Conservation (phyloP, 2,888 invertebrate species). For the Orthosia gothica region DNA sequence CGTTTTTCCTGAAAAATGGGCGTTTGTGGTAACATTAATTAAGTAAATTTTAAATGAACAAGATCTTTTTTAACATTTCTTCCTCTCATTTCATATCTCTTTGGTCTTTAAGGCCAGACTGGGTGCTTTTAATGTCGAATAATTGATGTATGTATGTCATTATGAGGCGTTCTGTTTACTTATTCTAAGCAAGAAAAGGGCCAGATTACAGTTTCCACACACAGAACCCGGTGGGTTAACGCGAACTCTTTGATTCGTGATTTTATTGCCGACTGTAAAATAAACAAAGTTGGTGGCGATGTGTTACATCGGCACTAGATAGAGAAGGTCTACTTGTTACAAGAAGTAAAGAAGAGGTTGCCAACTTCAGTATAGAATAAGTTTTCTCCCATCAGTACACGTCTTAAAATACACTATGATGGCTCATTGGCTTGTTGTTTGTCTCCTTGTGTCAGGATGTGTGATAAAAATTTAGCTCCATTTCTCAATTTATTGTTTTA, state of each 20-base stretch:
- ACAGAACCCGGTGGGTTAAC: constrained; percentile 9
- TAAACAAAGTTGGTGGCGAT: constrained; percentile 52
- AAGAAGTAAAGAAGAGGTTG: background rate
- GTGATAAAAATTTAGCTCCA: background rate
- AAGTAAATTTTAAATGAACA: background rate
- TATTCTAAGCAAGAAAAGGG: background rate
- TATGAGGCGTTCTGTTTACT: background rate
- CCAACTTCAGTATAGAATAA: background rate
- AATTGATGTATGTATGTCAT: background rate
- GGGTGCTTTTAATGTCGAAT: background rate
- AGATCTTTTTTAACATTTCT: background rate
- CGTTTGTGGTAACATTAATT: background rate
- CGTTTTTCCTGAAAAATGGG: constrained; percentile 24
- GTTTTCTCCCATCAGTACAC: background rate
- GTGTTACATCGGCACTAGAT: background rate
- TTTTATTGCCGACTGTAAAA: constrained; percentile 54
- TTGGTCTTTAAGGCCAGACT: background rate
- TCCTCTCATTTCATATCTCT: background rate
- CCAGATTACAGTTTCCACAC: constrained; percentile 4
- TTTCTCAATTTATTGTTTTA: background rate
- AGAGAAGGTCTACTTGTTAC: constrained; percentile 15
- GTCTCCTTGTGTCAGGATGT: background rate
- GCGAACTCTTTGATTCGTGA: constrained; percentile 33
- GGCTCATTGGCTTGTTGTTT: background rate
- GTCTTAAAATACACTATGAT: background rate